Evolutionary conservation across 2,888 invertebrate genomes (phyloP).

Genomic region (Kryphioiulus occultus): DNA sequence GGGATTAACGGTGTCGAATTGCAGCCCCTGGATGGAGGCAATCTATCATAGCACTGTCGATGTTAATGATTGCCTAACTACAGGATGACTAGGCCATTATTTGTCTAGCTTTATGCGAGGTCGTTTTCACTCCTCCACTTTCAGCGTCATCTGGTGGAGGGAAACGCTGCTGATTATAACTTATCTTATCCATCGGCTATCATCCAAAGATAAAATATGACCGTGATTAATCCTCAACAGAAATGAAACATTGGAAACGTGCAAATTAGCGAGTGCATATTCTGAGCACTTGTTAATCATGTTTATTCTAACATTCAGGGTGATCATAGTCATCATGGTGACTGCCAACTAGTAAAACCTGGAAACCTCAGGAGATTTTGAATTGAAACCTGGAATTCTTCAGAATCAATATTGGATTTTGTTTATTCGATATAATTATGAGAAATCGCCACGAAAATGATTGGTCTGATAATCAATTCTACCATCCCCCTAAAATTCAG

Average conservation of each 20-base stretch:
- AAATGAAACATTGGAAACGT: background rate
- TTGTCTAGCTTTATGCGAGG: background rate
- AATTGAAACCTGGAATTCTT: no score
- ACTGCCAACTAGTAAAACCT: no score
- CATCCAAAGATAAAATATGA: background rate
- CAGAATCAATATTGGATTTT: no score
- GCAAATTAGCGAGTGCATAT: background rate
- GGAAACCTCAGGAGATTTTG: no score
- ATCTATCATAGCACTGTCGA: background rate
- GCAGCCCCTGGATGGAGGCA: background rate
- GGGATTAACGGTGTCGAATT: background rate
- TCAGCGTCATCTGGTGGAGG: background rate
- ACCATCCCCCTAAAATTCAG: no score
- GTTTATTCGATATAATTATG: no score
- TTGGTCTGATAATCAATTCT: no score
- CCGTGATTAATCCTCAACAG: background rate
- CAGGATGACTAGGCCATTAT: background rate
- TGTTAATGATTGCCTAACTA: constrained; percentile 20
- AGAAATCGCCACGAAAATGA: no score
- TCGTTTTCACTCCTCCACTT: background rate
- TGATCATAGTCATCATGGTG: no score
- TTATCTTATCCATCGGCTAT: background rate
- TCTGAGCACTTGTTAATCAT: background rate
- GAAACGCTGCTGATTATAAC: background rate
- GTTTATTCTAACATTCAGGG: background rate